Evolutionary conservation across 1,140 invertebrate genomes (phyloP).

Genomic region (Conus ventricosus): DNA sequence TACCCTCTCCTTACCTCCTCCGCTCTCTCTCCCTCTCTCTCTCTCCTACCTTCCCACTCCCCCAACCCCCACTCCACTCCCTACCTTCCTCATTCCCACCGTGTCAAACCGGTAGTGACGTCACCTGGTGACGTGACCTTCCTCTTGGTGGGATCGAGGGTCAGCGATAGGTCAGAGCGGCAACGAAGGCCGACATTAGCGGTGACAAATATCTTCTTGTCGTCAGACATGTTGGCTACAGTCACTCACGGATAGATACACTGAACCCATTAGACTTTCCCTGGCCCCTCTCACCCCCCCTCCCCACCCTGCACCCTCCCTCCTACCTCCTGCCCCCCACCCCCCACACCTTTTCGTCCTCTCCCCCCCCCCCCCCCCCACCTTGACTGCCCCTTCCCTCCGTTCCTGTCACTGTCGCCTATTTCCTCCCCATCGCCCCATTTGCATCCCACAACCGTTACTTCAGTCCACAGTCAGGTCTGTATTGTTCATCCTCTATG

Average conservation of each 20-base stretch:
- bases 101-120: slow-evolving; percentile 3
- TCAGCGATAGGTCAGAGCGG: neutral
- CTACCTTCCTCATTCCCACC: neutral
- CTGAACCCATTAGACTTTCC: neutral
- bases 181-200: neutral
- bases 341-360: too few relatives aligned
- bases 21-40: too few relatives aligned
- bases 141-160: neutral
- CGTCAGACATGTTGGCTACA: neutral
- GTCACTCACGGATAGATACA: neutral
- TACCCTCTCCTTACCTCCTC: too few relatives aligned
- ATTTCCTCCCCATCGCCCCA: too few relatives aligned
- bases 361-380: too few relatives aligned
- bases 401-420: too few relatives aligned
- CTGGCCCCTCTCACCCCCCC: neutral
- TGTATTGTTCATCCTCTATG: too few relatives aligned
- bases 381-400: too few relatives aligned
- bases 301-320: too few relatives aligned
- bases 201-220: neutral
- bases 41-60: neutral
- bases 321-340: too few relatives aligned
- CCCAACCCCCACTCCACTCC: neutral
- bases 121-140: slow-evolving; percentile 5
- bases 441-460: too few relatives aligned
- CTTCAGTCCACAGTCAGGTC: too few relatives aligned